Evolutionary conservation across 2,888 invertebrate species (phyloP), one percentile per base, ranked within the genome.

Genomic region (Patella caerulea): DNA sequence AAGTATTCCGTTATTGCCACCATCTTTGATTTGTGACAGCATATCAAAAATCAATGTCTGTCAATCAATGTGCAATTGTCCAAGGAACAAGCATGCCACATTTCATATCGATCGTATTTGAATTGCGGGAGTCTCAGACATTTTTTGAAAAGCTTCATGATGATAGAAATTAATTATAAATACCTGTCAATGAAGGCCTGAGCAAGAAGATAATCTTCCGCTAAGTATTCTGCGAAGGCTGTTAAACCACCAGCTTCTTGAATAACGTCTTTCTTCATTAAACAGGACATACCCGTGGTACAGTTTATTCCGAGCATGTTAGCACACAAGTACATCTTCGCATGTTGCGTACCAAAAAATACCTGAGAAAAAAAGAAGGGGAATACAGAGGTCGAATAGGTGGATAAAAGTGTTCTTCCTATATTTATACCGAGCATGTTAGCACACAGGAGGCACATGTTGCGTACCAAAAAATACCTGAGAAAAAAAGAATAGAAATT

Each of bases 121-220:
- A 29, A 29, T 29, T 34, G 34, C 34, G 3, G 34, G 34, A 34
- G 34, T 5, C 4, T 34, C 34, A 34, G 34, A 34, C 34, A 34
- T 34, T 34, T 34, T 34, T 34, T 4, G 7, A 34, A 34, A 34
- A 34, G 4, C 4, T 34, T 45, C 45, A 45, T 79, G 77, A 45
- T 4, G 45, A 45, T 9, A 45, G 45, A 45, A 9, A 45, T 45
- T 7, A 7, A 45, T 7, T 45, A 45, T 45, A 45, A 45, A 9
- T 81, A 92, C 92, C 90, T 90, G 86, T 96, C 95, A 73, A 95
- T 94, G 86, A 98, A 94, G 73, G 95, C 95, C 92, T 97, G 96
- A 74, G 98, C 98, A 91, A 99, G 95, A 92, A 99, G 99, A 93
- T 96, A 99, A 92, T 99, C 99, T 92, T 99, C 99, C 0, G 99